Evolutionary conservation across 2,797 vertebrate species (phyloP), one percentile per base, ranked within the genome.

Genomic region (Neoniphon sammara): DNA sequence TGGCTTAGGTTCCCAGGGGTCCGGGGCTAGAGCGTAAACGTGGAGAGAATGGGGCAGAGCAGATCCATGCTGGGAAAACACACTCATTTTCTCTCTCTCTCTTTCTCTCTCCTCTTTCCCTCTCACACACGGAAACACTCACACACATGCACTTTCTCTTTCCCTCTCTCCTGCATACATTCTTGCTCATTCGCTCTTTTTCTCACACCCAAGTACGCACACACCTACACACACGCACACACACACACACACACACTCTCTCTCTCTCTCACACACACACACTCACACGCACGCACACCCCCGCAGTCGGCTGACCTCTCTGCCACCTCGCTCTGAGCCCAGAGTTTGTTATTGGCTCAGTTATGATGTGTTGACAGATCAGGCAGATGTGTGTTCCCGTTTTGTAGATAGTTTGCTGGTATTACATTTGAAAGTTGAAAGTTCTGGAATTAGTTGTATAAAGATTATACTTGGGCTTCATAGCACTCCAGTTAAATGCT

Each of bases 291-390:
- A 20, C 30, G n/a, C 56, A 58, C 11, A 53, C 66, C 57, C 10
- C 68, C 64, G 46, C 66, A 55, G 72, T 61, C 1, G 42, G 50
- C 73, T 88, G 89, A 92, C 88, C 88, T 86, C 82, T 60, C 83
- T 63, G 58, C 87, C 77, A 84, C 88, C 89, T 87, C 85, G 2
- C 66, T 74, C 57, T 34, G 83, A 84, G 85, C 79, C 72, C 61
- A 49, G 74, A 73, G 76, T 78, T 82, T 85, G 84, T 88, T 90
- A 81, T 83, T 87, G 85, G 76, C 78, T 85, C 54, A 5, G 77
- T 80, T 66, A 76, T 70, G 83, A 79, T 70, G 87, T 89, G 90
- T 70, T 86, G 91, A 92, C 89, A 89, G 91, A 90, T 79, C 83
- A 74, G 81, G 64, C 87, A 91, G 90, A 93, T 88, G 86, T 88